phyloP scores from a whole-genome alignment of 2,888 invertebrate genomes.

The Megamerina dolium region DNA sequence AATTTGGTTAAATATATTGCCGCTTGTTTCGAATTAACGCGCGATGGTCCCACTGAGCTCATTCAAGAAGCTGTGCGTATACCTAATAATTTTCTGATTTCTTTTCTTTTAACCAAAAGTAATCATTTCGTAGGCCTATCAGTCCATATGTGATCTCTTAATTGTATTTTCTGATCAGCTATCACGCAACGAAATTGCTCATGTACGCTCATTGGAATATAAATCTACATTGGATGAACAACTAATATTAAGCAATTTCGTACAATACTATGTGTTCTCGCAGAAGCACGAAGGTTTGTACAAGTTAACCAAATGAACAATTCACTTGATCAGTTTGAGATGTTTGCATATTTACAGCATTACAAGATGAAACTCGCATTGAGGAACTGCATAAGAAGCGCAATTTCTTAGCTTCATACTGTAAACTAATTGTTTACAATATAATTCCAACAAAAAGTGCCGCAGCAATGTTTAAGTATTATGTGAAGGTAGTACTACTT shows the following conservation, averaged over 20 bases:
- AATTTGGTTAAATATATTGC: conserved; percentile 71
- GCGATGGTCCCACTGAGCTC: conserved; percentile 59
- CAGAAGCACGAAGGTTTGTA: conserved; percentile 78
- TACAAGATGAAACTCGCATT: conserved; percentile 93
- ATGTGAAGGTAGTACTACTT: conserved; percentile 68
- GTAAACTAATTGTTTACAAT: conserved; percentile 96
- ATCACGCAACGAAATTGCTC: conserved; percentile 50
- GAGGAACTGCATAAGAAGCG: conserved; percentile 94
- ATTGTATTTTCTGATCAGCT: conserved; percentile 89
- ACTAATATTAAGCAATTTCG: conserved; percentile 79
- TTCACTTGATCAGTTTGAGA: background rate
- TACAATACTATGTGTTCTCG: conserved; percentile 89
- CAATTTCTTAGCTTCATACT: conserved; percentile 93
- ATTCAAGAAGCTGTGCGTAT: conserved; percentile 66
- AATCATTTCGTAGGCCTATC: conserved; percentile 64
- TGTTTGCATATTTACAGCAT: conserved; percentile 56
- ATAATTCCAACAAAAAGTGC: conserved; percentile 88
- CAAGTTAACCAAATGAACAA: background rate
- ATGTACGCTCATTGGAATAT: conserved; percentile 63
- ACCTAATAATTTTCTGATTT: background rate
- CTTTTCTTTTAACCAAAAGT: too few relatives aligned
- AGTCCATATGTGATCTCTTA: conserved; percentile 90
- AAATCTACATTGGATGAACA: conserved; percentile 76
- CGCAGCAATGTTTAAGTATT: conserved; percentile 93
- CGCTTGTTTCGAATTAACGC: conserved; percentile 64